These are phyloP conservation scores for Ellobius talpinus DNA, from an alignment of 2,113 vertebrate genomes.

Conservation along the genomic window DNA sequence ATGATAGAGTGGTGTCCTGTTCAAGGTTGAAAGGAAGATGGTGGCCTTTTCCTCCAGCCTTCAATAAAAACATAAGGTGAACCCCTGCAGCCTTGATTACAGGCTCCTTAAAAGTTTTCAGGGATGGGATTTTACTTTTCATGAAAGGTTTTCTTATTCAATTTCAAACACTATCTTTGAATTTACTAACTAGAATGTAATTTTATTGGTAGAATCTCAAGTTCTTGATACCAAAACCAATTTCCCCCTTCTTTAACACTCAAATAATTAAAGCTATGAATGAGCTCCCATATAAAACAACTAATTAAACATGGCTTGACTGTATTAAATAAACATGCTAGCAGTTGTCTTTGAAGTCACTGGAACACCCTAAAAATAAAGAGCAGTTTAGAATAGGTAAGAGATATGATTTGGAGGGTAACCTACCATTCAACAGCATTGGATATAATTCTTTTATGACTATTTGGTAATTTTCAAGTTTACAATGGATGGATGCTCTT, in stretches of 20 bases:
- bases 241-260: neutral
- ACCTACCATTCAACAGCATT: neutral
- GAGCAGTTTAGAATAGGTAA: conserved; percentile 19
- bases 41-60: neutral
- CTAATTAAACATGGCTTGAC: neutral
- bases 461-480: neutral
- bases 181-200: neutral
- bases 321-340: neutral
- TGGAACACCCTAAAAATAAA: neutral
- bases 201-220: neutral
- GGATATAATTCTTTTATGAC: neutral
- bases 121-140: neutral
- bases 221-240: neutral
- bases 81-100: neutral
- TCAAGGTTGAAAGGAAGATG: neutral
- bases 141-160: neutral
- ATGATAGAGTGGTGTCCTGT: neutral
- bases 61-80: neutral
- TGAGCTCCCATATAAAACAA: neutral
- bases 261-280: neutral
- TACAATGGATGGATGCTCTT: neutral
- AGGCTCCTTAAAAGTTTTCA: neutral
- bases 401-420: neutral
- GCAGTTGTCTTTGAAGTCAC: neutral
- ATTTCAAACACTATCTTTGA: neutral